A percentile compares a stretch with the other conserved stretches of the same genome.
These are phyloP conservation scores for Eumeta japonica DNA, from an alignment of 1,140 invertebrate species.

Conservation along the genomic window DNA sequence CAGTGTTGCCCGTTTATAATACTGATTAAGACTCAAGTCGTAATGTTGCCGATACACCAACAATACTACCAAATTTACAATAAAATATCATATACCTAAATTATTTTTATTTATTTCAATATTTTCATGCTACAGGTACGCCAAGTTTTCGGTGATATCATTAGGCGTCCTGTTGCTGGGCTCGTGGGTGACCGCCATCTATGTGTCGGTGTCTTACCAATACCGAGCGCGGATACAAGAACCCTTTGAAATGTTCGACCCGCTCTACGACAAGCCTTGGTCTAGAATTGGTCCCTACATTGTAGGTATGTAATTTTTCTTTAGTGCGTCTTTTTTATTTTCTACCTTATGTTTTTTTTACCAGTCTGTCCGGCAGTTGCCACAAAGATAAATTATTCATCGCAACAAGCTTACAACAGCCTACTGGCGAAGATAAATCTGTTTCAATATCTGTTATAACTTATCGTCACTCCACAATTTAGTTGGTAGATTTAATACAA, in stretches of 20 bases:
- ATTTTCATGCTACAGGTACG: slow-evolving; percentile 47
- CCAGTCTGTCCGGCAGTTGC: no score
- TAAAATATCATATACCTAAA: no score
- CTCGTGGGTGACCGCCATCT: slow-evolving; percentile 74
- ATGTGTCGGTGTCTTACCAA: slow-evolving; percentile 71
- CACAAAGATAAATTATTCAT: no score
- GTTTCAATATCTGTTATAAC: no score
- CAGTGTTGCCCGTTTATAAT: no score
- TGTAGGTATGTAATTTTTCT: slow-evolving; percentile 56
- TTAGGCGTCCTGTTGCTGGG: slow-evolving; percentile 63
- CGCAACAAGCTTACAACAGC: no score
- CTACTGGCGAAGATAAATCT: no score
- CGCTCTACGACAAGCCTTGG: slow-evolving; percentile 84
- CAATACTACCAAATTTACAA: no score
- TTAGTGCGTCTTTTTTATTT: background rate
- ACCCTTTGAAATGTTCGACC: slow-evolving; percentile 79
- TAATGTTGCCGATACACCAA: no score
- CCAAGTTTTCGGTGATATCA: slow-evolving; percentile 57
- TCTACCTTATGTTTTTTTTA: background rate
- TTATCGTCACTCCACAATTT: no score
- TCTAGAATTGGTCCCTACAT: slow-evolving; percentile 78
- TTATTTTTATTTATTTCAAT: slow-evolving; percentile 4
- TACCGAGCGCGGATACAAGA: slow-evolving; percentile 77
- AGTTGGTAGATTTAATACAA: no score
- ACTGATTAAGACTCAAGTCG: no score